Evolutionary conservation across 2,888 invertebrate species (phyloP), one percentile per base, ranked within the genome.

Genomic region (Archaeoteleia sp.): DNA sequence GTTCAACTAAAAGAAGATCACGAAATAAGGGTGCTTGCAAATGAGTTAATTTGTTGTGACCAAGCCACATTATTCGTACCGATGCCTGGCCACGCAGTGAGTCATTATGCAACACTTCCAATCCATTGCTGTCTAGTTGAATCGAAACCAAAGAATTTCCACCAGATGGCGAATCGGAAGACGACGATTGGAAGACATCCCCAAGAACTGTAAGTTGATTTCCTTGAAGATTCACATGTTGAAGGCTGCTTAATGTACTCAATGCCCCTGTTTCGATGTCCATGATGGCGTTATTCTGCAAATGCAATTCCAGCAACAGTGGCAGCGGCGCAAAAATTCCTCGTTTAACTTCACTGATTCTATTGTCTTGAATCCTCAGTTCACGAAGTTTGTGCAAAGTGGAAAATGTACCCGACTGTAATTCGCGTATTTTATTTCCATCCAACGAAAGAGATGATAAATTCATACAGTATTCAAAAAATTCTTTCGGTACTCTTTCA

Each of bases 41-140:
- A 65, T 90, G 87, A 45, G 89, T 90, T 54, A 96, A 87, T 78
- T 91, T 90, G 86, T 96, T 96, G 85, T 93, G 92, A 48, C 92
- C 92, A 62, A 96, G 87, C 93, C 95, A 95, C 91, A 96, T 92
- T 78, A 95, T 94, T 86, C 95, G 92, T 62, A 95, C 93, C 76
- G 92, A 93, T 1, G 91, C 90, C 84, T 95, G 95, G 23, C 93
- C 92, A 39, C 91, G 88, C 35, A 95, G 89, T 10, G 95, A 93
- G 77, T 92, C 92, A 78, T 93, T 92, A 84, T 95, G 93, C 63
- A 96, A 86, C 39, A 91, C 88, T 17, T 89, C 89, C 74, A 95
- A 88, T 68, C 90, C 89, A 83, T 95, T 95, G 42, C 91, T 90
- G 83, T 93, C 93, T 37, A 95, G 86, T 80, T 95, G 94, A 73